Conservation (phyloP, 2,113 vertebrate genomes). For the Taxidea taxus region DNA sequence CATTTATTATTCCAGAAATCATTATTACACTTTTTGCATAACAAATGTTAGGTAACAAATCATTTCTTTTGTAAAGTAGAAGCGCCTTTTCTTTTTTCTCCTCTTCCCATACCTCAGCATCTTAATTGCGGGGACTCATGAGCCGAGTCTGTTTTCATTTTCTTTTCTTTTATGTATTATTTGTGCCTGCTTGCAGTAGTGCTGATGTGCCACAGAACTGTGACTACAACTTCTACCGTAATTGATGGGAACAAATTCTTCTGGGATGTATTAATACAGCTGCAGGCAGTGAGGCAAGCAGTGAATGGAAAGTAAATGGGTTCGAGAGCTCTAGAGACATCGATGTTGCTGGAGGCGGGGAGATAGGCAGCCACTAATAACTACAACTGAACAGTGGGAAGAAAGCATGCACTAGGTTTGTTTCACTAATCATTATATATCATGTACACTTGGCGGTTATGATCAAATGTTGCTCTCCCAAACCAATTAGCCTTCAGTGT, state of each 20-base stretch:
- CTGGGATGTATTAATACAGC: slow-evolving; percentile 55
- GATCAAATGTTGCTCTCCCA: neutral
- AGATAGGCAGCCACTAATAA: slow-evolving; percentile 46
- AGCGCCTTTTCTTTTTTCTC: neutral
- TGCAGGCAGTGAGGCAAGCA: slow-evolving; percentile 51
- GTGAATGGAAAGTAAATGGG: slow-evolving; percentile 53
- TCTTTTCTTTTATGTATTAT: neutral
- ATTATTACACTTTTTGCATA: neutral
- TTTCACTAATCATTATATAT: slow-evolving; percentile 4
- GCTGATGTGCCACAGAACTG: slow-evolving; percentile 47
- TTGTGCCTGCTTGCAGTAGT: neutral
- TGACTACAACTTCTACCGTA: slow-evolving; percentile 25
- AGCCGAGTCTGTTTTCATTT: neutral
- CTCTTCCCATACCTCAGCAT: neutral
- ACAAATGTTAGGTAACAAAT: neutral
- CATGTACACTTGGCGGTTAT: neutral
- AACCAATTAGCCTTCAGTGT: slow-evolving; percentile 37
- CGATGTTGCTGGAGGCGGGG: neutral
- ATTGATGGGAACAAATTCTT: slow-evolving; percentile 61
- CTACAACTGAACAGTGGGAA: slow-evolving; percentile 34
- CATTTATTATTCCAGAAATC: neutral
- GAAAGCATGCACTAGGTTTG: neutral
- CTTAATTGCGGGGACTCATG: slow-evolving; percentile 41
- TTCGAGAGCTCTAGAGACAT: slow-evolving; percentile 43
- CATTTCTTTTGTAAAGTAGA: neutral